These are phyloP conservation scores for Cephonodes hylas DNA, from an alignment of 2,888 invertebrate species.

Conservation along the genomic window DNA sequence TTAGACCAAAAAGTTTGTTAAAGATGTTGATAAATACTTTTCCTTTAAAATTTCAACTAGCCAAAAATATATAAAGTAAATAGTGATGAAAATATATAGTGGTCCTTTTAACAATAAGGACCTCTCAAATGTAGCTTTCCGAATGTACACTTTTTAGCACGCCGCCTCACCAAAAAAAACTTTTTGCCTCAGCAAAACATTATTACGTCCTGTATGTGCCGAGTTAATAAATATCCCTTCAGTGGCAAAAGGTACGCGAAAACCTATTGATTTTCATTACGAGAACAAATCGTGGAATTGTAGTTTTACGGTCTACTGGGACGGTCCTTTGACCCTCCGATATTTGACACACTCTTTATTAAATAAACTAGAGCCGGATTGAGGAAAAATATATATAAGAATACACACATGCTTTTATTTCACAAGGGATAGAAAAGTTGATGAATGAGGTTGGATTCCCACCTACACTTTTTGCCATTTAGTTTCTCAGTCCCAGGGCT, in stretches of 20 bases:
- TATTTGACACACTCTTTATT: not conserved
- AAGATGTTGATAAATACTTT: not conserved
- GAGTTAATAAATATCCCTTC: not conserved
- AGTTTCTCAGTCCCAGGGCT: no score
- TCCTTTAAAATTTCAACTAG: not conserved
- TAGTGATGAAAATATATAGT: no score
- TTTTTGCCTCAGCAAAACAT: not conserved
- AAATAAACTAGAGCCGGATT: not conserved
- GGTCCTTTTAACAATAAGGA: no score
- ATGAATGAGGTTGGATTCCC: no score
- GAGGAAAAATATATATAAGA: no score
- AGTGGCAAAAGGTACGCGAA: not conserved
- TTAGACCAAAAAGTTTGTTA: not conserved
- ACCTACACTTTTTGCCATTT: no score
- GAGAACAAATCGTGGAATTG: constrained; percentile 7
- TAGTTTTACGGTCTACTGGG: not conserved
- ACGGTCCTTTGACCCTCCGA: not conserved
- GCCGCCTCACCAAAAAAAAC: no score
- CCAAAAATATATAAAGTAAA: not conserved
- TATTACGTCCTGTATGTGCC: not conserved
- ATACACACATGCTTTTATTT: no score
- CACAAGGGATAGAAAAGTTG: no score
- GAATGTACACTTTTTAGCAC: no score
- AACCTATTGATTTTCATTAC: constrained; percentile 33
- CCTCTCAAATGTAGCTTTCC: no score